phyloP scores from a whole-genome alignment of 1,140 invertebrate genomes.

The Archegozetes longisetosus region DNA sequence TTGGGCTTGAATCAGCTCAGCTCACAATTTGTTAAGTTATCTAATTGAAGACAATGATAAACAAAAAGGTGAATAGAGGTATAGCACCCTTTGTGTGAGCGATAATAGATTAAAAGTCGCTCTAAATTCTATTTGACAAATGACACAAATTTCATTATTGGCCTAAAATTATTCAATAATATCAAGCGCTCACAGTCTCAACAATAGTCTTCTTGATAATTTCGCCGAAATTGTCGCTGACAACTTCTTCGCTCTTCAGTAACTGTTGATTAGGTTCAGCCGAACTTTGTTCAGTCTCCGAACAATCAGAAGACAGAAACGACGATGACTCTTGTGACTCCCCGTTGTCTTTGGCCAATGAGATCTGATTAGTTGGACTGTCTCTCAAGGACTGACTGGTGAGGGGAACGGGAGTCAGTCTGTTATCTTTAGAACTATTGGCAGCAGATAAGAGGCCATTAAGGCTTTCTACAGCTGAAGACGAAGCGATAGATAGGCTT shows the following conservation, averaged over 20 bases:
- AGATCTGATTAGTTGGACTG: neutral
- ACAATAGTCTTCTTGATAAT: slow-evolving; percentile 84
- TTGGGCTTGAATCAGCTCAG: no score
- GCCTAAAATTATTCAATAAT: no score
- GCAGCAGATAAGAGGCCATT: neutral
- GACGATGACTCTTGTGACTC: neutral
- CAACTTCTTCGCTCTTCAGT: slow-evolving; percentile 17
- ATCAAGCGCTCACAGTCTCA: slow-evolving; percentile 51
- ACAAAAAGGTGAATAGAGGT: no score
- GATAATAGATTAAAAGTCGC: no score
- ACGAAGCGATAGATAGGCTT: slow-evolving; percentile 17
- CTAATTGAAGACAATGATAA: no score
- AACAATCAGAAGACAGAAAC: neutral
- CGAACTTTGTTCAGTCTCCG: neutral
- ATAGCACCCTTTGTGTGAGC: no score
- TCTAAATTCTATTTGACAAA: no score
- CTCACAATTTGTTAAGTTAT: no score
- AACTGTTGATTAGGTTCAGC: neutral
- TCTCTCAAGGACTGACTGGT: neutral
- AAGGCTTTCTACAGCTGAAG: slow-evolving; percentile 6
- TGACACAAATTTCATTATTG: no score
- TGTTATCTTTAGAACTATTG: slow-evolving; percentile 3
- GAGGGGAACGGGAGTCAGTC: neutral
- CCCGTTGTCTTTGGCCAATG: neutral
- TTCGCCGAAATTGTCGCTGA: slow-evolving; percentile 63